phyloP scores from a whole-genome alignment of 2,113 vertebrate genomes.

The Dicentrarchus labrax region DNA sequence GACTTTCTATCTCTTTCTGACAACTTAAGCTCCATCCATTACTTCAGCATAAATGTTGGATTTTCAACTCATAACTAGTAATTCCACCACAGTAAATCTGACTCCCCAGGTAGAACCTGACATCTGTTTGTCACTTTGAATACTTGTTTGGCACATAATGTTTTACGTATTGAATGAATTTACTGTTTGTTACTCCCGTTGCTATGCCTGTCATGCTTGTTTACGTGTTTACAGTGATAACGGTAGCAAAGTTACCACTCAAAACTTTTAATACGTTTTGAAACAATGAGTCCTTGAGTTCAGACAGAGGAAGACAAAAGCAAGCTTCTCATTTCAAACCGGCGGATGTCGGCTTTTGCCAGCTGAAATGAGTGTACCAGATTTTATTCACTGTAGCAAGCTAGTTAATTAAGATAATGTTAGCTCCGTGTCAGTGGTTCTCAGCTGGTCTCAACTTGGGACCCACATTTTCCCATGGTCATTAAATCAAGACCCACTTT shows the following conservation, averaged over 20 bases:
- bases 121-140: slow-evolving; percentile 34
- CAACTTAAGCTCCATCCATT: slow-evolving; percentile 33
- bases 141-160: slow-evolving; percentile 10
- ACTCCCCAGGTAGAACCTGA: slow-evolving; percentile 10
- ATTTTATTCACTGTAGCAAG: too few relatives aligned
- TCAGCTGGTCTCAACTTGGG: too few relatives aligned
- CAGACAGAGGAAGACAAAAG: too few relatives aligned
- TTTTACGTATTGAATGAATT: neutral
- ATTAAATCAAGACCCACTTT: too few relatives aligned
- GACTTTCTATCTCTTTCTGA: slow-evolving; percentile 41
- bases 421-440: too few relatives aligned
- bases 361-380: too few relatives aligned
- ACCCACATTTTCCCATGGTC: too few relatives aligned
- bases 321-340: too few relatives aligned
- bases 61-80: slow-evolving; percentile 30
- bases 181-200: neutral
- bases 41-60: slow-evolving; percentile 29
- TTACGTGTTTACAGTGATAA: neutral
- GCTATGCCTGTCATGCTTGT: neutral
- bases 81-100: slow-evolving; percentile 26
- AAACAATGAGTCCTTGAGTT: too few relatives aligned
- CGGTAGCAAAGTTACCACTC: neutral
- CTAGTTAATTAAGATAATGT: too few relatives aligned
- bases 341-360: too few relatives aligned
- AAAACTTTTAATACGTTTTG: neutral